Evolutionary conservation across 1,140 invertebrate genomes (phyloP).

Genomic region (Globodera rostochiensis): DNA sequence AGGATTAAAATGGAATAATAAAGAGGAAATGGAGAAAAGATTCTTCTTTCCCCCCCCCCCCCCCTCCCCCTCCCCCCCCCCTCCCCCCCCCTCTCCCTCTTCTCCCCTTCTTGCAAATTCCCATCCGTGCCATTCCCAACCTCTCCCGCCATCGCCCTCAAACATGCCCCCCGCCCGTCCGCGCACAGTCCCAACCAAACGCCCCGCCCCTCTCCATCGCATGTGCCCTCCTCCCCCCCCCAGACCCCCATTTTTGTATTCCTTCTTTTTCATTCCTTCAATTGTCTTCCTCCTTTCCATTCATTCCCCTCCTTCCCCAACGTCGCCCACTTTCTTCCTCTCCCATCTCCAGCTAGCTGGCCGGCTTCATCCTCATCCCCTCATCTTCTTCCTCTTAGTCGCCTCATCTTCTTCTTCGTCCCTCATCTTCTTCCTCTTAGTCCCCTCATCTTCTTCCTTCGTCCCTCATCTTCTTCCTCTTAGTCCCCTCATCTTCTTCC

Average conservation of each 20-base stretch:
- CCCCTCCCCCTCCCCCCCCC: no score
- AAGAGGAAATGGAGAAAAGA: not conserved
- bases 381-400: no score
- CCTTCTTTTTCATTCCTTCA: slow-evolving; percentile 2
- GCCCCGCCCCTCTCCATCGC: slow-evolving; percentile 2
- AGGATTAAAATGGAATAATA: not conserved
- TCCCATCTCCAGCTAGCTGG: no score
- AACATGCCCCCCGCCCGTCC: not conserved
- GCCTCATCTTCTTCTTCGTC: not conserved
- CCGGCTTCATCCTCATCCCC: no score
- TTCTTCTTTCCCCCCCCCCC: no score
- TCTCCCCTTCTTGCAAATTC: no score
- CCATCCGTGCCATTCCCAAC: not conserved
- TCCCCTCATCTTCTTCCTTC: not conserved
- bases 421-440: not conserved
- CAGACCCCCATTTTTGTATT: not conserved
- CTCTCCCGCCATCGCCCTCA: not conserved
- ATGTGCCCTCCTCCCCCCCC: not conserved
- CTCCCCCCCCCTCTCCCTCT: no score
- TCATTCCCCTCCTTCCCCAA: not conserved
- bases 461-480: slow-evolving; percentile 12
- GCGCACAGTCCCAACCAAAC: slow-evolving; percentile 10
- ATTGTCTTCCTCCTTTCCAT: not conserved
- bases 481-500: no score
- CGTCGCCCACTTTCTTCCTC: not conserved